Evolutionary conservation across 2,797 vertebrate genomes (phyloP).

Genomic region (Leptodactylus fallax): DNA sequence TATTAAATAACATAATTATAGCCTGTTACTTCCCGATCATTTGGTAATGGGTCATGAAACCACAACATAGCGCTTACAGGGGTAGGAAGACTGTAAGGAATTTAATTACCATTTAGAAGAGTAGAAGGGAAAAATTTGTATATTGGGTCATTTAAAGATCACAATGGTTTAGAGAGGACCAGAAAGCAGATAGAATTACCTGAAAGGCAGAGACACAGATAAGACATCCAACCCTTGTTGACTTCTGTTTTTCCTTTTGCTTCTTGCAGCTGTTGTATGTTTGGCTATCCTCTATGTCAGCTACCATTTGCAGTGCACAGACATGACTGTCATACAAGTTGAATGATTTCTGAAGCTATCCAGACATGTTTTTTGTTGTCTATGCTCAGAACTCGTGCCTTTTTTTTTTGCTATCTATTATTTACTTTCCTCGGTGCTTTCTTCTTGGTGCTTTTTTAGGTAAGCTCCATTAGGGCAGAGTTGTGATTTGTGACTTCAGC

Average conservation of each 20-base stretch:
- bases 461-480: too few species aligned
- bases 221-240: background rate
- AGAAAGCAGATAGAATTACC: background rate
- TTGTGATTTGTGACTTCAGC: too few species aligned
- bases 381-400: too few species aligned
- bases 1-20: slow-evolving; percentile 57
- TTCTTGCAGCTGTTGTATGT: background rate
- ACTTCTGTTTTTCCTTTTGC: background rate
- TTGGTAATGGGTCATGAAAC: slow-evolving; percentile 63
- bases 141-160: slow-evolving; percentile 58
- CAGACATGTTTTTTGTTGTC: background rate
- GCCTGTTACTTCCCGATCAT: slow-evolving; percentile 60
- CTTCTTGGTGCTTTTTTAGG: background rate
- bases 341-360: background rate
- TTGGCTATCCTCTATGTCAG: background rate
- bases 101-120: slow-evolving; percentile 59
- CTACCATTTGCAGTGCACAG: background rate
- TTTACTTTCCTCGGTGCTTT: background rate
- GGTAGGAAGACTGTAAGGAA: slow-evolving; percentile 43
- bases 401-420: too few species aligned
- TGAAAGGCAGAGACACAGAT: background rate
- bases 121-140: slow-evolving; percentile 38
- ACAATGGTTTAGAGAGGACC: slow-evolving; percentile 16
- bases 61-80: slow-evolving; percentile 51
- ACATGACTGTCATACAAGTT: background rate